These are phyloP conservation scores for Troilus luridus DNA, from an alignment of 2,888 invertebrate genomes.

Conservation along the genomic window DNA sequence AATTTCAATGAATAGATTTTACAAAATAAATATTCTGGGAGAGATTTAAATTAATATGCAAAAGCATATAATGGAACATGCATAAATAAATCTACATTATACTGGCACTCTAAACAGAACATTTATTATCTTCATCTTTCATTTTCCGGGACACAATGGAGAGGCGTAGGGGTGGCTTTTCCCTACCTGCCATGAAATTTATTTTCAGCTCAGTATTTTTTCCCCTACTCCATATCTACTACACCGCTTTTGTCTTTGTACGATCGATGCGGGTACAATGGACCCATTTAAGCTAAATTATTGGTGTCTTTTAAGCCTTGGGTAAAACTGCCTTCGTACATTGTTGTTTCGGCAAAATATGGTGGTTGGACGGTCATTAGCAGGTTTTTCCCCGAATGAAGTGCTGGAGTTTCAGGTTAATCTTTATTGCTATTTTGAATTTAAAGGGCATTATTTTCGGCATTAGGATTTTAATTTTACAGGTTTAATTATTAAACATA, in stretches of 20 bases:
- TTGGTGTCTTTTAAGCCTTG: not conserved
- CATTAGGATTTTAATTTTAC: too few relatives aligned
- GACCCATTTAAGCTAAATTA: conserved; percentile 11
- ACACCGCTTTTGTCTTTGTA: conserved; percentile 16
- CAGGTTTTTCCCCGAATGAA: not conserved
- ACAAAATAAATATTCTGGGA: too few relatives aligned
- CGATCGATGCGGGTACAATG: not conserved
- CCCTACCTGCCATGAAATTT: conserved; percentile 12
- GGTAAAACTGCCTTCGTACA: not conserved
- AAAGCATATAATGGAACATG: not conserved
- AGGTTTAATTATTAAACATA: too few relatives aligned
- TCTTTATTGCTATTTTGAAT: not conserved
- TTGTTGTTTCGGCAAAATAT: not conserved
- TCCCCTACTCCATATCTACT: not conserved
- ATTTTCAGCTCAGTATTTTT: conserved; percentile 3
- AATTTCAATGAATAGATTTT: too few relatives aligned
- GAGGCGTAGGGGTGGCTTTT: not conserved
- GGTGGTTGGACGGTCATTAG: not conserved
- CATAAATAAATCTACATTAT: not conserved
- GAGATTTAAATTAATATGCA: not conserved
- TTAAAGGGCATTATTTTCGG: too few relatives aligned
- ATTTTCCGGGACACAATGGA: conserved; percentile 5
- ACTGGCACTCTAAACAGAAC: not conserved
- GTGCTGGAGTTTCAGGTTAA: not conserved
- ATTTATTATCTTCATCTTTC: conserved; percentile 41